phyloP scores from a whole-genome alignment of 2,113 vertebrate species.

The Heptranchias perlo region DNA sequence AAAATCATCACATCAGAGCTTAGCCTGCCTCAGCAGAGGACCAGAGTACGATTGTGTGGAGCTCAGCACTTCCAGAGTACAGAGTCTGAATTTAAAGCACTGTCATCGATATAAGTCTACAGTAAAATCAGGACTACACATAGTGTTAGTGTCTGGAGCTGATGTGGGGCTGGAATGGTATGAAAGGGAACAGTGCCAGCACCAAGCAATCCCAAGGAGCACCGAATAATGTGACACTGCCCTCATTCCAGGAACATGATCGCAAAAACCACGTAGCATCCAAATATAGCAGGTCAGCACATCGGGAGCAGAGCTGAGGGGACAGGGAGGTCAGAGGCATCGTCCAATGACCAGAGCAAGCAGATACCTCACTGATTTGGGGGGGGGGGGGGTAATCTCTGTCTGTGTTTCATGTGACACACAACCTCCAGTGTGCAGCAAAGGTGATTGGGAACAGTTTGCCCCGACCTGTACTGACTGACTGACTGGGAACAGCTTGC shows the following conservation, averaged over 20 bases:
- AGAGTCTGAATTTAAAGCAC: background rate
- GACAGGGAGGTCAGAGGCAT: background rate
- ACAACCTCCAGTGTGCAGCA: background rate
- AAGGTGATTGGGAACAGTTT: background rate
- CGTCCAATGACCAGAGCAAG: background rate
- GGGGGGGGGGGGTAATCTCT: too few species aligned
- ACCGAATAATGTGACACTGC: background rate
- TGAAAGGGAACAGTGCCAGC: background rate
- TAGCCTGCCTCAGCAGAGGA: background rate
- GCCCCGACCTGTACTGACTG: background rate
- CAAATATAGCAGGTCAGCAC: background rate
- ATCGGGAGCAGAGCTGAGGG: background rate
- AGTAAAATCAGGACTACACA: background rate
- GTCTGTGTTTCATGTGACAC: background rate
- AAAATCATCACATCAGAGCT: background rate
- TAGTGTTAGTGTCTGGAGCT: background rate
- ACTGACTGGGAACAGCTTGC: background rate
- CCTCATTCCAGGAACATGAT: background rate
- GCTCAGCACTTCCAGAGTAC: background rate
- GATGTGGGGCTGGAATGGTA: background rate
- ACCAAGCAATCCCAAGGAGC: background rate
- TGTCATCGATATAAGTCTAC: background rate
- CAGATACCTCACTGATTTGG: background rate
- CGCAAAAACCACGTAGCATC: background rate
- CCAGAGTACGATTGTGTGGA: background rate